A percentile compares a stretch with the other conserved stretches of the same genome.
Evolutionary conservation across 2,797 vertebrate species (phyloP).

Genomic region (Lagodon rhomboides): DNA sequence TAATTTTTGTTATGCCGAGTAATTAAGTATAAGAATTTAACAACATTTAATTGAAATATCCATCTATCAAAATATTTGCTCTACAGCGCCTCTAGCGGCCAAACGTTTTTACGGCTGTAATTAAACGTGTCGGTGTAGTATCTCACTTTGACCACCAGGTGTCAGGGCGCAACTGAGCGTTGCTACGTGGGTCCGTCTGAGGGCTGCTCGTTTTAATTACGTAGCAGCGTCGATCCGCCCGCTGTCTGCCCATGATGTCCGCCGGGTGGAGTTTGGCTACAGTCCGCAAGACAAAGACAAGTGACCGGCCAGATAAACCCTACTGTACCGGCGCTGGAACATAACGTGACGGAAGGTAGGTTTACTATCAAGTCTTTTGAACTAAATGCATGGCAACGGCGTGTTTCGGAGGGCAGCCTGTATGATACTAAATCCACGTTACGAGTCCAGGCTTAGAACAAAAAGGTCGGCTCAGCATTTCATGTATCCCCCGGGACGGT

Average conservation of each 20-base stretch:
- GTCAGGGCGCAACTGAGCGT: background rate
- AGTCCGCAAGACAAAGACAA: slow-evolving; percentile 73
- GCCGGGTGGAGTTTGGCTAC: slow-evolving; percentile 71
- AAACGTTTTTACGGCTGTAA: rapidly evolving
- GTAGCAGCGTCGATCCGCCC: slow-evolving; percentile 8
- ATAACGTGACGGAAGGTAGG: slow-evolving; percentile 54
- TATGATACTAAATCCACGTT: background rate
- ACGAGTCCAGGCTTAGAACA: background rate
- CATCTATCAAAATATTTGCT: background rate
- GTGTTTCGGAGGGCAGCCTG: background rate
- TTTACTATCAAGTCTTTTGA: background rate
- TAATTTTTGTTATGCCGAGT: too few species aligned
- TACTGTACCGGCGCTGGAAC: slow-evolving; percentile 19
- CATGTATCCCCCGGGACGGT: background rate
- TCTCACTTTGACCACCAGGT: slow-evolving; percentile 14
- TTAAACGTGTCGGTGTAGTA: background rate
- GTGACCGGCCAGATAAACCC: slow-evolving; percentile 35
- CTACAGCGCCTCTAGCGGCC: background rate
- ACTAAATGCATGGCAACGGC: background rate
- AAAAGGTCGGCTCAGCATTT: slow-evolving; percentile 35
- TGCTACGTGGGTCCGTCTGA: background rate
- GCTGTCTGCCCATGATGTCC: slow-evolving; percentile 33
- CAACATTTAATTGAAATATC: too few species aligned
- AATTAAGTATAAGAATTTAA: too few species aligned
- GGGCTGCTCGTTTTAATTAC: slow-evolving; percentile 14